These are phyloP conservation scores for Meda fulgida DNA, from an alignment of 2,797 vertebrate species.

Conservation along the genomic window DNA sequence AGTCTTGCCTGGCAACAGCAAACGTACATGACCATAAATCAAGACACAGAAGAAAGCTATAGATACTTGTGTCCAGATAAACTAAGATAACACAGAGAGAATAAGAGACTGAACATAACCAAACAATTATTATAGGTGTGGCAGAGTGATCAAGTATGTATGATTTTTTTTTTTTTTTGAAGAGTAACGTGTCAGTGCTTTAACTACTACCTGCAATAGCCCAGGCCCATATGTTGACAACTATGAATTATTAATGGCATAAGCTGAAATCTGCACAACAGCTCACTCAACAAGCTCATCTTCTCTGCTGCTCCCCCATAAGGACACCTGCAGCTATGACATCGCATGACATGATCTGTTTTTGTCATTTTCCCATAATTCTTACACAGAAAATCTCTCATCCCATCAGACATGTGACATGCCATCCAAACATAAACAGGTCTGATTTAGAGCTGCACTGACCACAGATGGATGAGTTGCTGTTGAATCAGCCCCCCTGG, in stretches of 20 bases:
- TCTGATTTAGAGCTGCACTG: slow-evolving; percentile 16
- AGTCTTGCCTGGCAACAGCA: slow-evolving; percentile 57
- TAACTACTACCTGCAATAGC: background rate
- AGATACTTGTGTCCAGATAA: slow-evolving; percentile 45
- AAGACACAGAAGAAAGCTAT: slow-evolving; percentile 69
- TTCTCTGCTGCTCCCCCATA: background rate
- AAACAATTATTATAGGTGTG: background rate
- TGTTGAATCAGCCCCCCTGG: background rate
- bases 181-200: background rate
- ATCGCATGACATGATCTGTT: slow-evolving; percentile 2
- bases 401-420: slow-evolving; percentile 22
- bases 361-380: slow-evolving; percentile 6
- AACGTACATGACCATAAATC: slow-evolving; percentile 62
- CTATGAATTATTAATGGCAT: slow-evolving; percentile 29
- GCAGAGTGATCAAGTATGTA: background rate
- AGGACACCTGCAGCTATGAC: slow-evolving; percentile 32
- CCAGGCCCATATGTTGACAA: slow-evolving; percentile 31
- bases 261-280: background rate
- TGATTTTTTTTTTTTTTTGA: too few relatives aligned
- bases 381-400: background rate
- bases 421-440: slow-evolving; percentile 26
- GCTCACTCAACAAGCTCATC: slow-evolving; percentile 18
- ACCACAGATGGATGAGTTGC: slow-evolving; percentile 32
- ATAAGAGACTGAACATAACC: background rate
- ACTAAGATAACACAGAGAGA: background rate